Evolutionary conservation across 2,888 invertebrate species (phyloP).

Genomic region (Epistrophella euchroma): DNA sequence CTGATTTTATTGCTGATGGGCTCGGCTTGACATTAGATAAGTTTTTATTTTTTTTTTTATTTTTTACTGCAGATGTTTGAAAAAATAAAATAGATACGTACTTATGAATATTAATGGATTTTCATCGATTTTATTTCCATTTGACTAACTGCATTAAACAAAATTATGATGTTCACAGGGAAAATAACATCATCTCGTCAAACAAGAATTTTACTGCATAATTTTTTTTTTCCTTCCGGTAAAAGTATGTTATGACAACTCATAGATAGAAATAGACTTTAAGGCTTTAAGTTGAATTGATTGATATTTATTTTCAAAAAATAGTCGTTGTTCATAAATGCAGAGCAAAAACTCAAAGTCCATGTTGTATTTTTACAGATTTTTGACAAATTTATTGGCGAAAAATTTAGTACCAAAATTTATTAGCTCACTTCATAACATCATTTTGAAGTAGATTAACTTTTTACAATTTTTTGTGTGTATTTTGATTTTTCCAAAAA

Average conservation of each 20-base stretch:
- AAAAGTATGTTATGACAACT: neutral
- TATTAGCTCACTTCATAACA: too few relatives aligned
- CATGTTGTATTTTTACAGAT: too few relatives aligned
- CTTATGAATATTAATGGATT: slow-evolving; percentile 37
- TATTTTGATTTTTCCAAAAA: too few relatives aligned
- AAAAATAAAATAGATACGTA: neutral
- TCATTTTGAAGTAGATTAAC: too few relatives aligned
- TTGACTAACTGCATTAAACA: neutral
- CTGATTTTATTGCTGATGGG: slow-evolving; percentile 35
- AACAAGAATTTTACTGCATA: slow-evolving; percentile 19
- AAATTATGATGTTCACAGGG: neutral
- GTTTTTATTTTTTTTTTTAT: neutral
- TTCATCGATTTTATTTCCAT: slow-evolving; percentile 30
- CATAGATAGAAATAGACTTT: neutral
- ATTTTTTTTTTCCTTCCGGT: neutral
- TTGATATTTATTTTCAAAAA: neutral
- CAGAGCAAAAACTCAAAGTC: neutral
- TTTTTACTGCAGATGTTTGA: slow-evolving; percentile 1
- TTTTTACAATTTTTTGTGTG: too few relatives aligned
- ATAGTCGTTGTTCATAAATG: neutral
- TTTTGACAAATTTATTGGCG: too few relatives aligned
- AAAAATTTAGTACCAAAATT: too few relatives aligned
- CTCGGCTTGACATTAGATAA: slow-evolving; percentile 31
- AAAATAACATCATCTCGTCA: slow-evolving; percentile 21
- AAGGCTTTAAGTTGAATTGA: neutral